Evolutionary conservation across 2,113 vertebrate genomes (phyloP), one percentile per base, ranked within the genome.

Genomic region (Clarias gariepinus): DNA sequence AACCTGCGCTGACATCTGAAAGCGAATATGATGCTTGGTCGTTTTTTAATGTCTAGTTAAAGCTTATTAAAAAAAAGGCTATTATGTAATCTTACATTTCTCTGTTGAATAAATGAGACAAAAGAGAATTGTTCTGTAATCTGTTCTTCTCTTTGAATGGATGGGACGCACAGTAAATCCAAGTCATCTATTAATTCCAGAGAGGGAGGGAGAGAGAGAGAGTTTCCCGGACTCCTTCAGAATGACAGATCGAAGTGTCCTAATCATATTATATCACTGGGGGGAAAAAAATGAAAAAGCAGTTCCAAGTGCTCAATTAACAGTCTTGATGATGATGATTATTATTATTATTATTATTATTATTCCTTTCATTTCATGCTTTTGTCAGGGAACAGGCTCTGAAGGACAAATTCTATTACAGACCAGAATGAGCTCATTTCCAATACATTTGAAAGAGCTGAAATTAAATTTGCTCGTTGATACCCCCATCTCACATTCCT

Each of bases 381-480:
- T 81, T 92, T 95, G 92, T 92, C 90, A 81, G 86, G 69, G 81
- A 90, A 85, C 84, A 87, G 81, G 90, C 91, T 92, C 92, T 94
- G 94, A 95, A 96, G 95, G 94, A 94, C 94, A 93, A 95, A 95
- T 95, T 95, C 93, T 95, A 94, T 95, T 95, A 95, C 83, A 82
- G 89, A 33, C 85, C 13, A 41, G 61, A 94, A 94, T 94, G 92
- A 94, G 94, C 93, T 94, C 90, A 90, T 94, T 95, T 95, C 93
- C 94, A 94, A 94, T 93, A 92, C 90, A 89, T 88, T 92, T 93
- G 93, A 94, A 95, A 95, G 92, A 94, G 91, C 91, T 85, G 90
- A 92, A 94, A 95, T 95, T 94, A 90, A 95, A 95, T 96, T 94
- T 95, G 93, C 87, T 53, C 64, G 21, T 71, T 68, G 86, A 90